Percentiles rank a stretch among this genome's conserved stretches.
phyloP scores from a whole-genome alignment of 2,888 invertebrate genomes.

The Seladonia tumulorum region DNA sequence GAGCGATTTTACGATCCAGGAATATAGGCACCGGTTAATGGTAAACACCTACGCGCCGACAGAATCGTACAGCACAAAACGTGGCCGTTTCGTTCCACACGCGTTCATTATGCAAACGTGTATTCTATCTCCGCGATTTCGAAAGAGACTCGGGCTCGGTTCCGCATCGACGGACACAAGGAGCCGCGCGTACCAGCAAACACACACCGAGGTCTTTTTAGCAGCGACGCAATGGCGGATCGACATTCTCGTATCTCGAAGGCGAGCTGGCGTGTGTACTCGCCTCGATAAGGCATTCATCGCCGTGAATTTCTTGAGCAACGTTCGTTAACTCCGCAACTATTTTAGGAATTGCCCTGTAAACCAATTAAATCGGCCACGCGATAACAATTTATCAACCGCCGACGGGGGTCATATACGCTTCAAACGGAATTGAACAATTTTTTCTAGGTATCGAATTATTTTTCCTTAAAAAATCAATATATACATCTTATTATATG shows the following conservation, averaged over 20 bases:
- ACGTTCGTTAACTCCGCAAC: conserved; percentile 9
- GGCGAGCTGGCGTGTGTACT: neutral
- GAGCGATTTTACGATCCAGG: conserved; percentile 25
- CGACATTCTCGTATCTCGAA: conserved; percentile 41
- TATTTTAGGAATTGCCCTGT: neutral
- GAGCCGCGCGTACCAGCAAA: conserved; percentile 57
- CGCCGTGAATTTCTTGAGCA: conserved; percentile 47
- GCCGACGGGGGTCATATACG: neutral
- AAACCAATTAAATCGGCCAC: neutral
- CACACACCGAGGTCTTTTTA: conserved; percentile 35
- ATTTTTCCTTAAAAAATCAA: too few species aligned
- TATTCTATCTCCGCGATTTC: conserved; percentile 67
- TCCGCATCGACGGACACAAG: conserved; percentile 65
- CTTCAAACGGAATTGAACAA: neutral
- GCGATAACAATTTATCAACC: neutral
- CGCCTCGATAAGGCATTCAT: conserved; percentile 41
- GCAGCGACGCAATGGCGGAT: conserved; percentile 40
- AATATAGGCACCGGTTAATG: conserved; percentile 21
- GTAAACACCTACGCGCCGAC: conserved; percentile 48
- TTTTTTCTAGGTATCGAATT: neutral
- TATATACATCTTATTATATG: too few species aligned
- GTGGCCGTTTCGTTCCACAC: conserved; percentile 53
- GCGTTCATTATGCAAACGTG: conserved; percentile 51
- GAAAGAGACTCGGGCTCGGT: conserved; percentile 65
- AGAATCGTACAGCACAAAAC: conserved; percentile 22